These are phyloP conservation scores for Cheilosia urbana DNA, from an alignment of 2,888 invertebrate genomes.

Conservation along the genomic window DNA sequence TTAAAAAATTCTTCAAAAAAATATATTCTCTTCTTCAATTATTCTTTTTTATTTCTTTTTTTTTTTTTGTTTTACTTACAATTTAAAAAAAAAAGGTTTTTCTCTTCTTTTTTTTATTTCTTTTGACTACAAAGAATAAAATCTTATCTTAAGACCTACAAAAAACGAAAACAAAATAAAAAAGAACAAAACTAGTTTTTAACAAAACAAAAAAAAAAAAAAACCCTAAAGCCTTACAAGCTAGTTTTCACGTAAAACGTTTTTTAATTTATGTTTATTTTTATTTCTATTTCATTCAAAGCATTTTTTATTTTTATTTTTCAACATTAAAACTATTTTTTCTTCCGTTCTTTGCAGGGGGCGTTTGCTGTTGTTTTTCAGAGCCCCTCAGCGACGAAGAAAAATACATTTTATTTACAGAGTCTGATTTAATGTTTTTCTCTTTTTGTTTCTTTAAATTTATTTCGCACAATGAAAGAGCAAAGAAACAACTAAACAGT, in stretches of 20 bases:
- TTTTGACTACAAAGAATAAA: slow-evolving; percentile 75
- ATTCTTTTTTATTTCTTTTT: slow-evolving; percentile 51
- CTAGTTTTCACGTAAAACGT: slow-evolving; percentile 60
- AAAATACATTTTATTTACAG: slow-evolving; percentile 69
- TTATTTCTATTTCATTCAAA: slow-evolving; percentile 59
- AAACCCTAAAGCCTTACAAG: slow-evolving; percentile 68
- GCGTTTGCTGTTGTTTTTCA: neutral
- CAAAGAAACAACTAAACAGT: slow-evolving; percentile 55
- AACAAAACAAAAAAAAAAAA: slow-evolving; percentile 48
- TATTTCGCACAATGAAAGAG: slow-evolving; percentile 66
- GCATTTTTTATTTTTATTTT: slow-evolving; percentile 49
- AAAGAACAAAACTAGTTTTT: slow-evolving; percentile 36
- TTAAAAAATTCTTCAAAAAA: slow-evolving; percentile 76
- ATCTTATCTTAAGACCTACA: slow-evolving; percentile 63
- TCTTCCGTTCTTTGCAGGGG: slow-evolving; percentile 44
- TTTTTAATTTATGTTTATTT: slow-evolving; percentile 34
- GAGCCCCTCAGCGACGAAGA: slow-evolving; percentile 46
- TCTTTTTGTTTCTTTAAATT: slow-evolving; percentile 23
- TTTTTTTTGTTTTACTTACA: slow-evolving; percentile 62
- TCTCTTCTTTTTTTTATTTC: slow-evolving; percentile 50
- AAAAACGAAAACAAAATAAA: slow-evolving; percentile 53
- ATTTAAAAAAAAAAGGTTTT: slow-evolving; percentile 47
- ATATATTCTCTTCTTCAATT: slow-evolving; percentile 75
- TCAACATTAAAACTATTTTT: slow-evolving; percentile 62
- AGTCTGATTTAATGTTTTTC: slow-evolving; percentile 48